Evolutionary conservation across 37 sponge, comb jelly and placozoan species (phyloP).

Genomic region (Hormiphora californensis): DNA sequence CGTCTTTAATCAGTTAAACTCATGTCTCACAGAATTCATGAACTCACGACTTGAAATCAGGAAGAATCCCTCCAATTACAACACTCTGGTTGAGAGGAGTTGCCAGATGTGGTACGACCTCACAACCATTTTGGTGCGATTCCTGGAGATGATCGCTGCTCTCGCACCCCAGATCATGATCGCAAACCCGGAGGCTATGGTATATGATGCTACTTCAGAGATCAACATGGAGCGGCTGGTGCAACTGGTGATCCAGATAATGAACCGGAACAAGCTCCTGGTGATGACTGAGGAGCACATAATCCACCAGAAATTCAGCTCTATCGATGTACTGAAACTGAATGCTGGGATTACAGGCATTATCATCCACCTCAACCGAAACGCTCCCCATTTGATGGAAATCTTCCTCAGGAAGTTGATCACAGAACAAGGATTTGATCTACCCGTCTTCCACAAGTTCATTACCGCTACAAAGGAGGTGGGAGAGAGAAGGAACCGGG

Average conservation of each 20-base stretch:
- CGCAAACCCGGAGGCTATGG: conserved; percentile 9
- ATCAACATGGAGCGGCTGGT: conserved; percentile 44
- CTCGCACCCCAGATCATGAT: conserved; percentile 29
- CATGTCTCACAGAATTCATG: conserved; percentile 43
- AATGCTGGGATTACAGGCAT: conserved; percentile 12
- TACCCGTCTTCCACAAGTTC: conserved; percentile 8
- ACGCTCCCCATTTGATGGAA: background rate
- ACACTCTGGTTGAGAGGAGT: background rate
- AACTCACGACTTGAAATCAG: background rate
- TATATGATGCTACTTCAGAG: conserved; percentile 27
- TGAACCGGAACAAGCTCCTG: conserved; percentile 27
- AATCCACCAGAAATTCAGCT: conserved; percentile 22
- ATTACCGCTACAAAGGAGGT: background rate
- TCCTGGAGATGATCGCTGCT: conserved; percentile 35
- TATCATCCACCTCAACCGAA: background rate
- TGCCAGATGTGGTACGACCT: conserved; percentile 35
- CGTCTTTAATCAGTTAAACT: conserved; percentile 28
- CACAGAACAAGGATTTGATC: conserved; percentile 7
- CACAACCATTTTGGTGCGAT: background rate
- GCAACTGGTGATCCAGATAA: conserved; percentile 34
- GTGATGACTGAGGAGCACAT: conserved; percentile 16
- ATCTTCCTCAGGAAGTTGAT: conserved; percentile 27
- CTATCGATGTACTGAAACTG: conserved; percentile 37
- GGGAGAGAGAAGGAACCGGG: background rate
- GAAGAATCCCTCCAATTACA: background rate